Base-by-base conservation (phyloP, 2,797 vertebrate species). In the Gymnothorax javanicus region DNA sequence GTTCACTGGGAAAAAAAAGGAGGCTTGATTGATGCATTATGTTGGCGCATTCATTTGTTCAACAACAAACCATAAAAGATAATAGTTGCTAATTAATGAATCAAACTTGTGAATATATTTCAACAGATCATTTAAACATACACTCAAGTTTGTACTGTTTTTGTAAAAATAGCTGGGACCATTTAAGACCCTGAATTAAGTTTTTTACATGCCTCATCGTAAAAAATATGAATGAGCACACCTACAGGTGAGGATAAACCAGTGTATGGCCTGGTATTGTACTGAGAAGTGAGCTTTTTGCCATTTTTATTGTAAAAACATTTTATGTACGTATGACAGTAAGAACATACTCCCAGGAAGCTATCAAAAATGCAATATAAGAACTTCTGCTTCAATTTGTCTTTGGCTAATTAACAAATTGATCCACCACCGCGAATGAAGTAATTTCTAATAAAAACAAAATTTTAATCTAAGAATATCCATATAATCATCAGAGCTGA, bases 381-480 rank as follows among this genome's bases (percentile, higher is more conserved):
- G 67, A 85, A 82, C 77, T 20, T 87, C 23, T 83, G 50, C 69
- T 60, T 75, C 82, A 84, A 58, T 87, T 83, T 87, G 82, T 87
- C 69, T 60, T 86, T 84, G 83, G 59, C 60, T 27, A 84, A 62
- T 52, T 69, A 23, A 13, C 62, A 73, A 82, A 88, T 73, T 83
- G 82, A 86, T 88, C 87, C 43, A 83, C 73, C 79, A 82, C 85
- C 82, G 82, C 83, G 57, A 86, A 81, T 64, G n/a, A 84, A 73
- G 62, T 85, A 62, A 57, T 87, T 87, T 87, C 85, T 86, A 54
- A 88, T 69, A 67, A 60, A 43, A 84, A 86, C 82, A 54, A 86
- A 86, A 82, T 86, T 67, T 82, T 60, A 86, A 82, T 82, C 85
- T 86, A 15, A 81, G 43, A 62, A 86, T 64, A 86, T 50, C 17